A percentile compares a stretch with the other conserved stretches of the same genome.
Conservation (phyloP, 37 sponge, comb jelly and placozoan species). For the Axinella damicornis region DNA sequence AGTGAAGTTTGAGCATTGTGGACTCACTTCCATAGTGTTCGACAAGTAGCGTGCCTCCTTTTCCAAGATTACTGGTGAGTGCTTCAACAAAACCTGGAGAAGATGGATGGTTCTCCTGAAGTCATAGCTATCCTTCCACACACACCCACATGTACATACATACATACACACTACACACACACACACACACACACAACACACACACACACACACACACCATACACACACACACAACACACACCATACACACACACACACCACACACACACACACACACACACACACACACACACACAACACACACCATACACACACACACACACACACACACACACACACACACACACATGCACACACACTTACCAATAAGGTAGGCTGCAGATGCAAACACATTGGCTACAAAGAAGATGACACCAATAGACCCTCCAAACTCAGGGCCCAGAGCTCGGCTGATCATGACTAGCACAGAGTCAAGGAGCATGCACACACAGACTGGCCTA, state of each 20-base stretch:
- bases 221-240: no score
- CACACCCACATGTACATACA: conserved; percentile 17
- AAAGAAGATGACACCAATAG: conserved; percentile 97
- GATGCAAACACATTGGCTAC: conserved; percentile 96
- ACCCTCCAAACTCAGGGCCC: conserved; percentile 99
- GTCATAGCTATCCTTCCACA: background rate
- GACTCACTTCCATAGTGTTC: no score
- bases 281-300: conserved; percentile 8
- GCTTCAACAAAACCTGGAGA: conserved; percentile 91
- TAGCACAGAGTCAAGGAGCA: conserved; percentile 17
- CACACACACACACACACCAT: no score
- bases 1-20: no score
- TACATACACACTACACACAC: no score
- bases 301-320: conserved; percentile 22
- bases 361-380: conserved; percentile 88
- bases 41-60: conserved; percentile 56
- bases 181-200: no score
- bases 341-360: conserved; percentile 55
- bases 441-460: conserved; percentile 95
- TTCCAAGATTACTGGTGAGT: conserved; percentile 86
- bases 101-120: background rate
- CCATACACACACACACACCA: no score
- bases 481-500: background rate
- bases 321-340: conserved; percentile 35
- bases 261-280: conserved; percentile 29